These are phyloP conservation scores for Auanema sp. DNA, from an alignment of 2,888 invertebrate genomes.

Conservation along the genomic window DNA sequence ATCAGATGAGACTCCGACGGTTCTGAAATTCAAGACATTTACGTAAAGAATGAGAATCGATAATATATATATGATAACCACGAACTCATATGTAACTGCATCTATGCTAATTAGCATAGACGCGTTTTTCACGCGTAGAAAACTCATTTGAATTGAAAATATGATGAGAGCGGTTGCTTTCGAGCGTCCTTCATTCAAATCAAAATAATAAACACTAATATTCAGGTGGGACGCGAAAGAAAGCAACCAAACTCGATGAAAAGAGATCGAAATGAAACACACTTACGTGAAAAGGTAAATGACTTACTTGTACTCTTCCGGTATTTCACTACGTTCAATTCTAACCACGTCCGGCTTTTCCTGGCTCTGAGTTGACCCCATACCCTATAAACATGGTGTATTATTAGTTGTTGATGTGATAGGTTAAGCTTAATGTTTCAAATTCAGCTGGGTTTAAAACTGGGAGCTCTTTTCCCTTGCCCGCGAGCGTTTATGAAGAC, in stretches of 20 bases:
- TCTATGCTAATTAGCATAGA: not conserved
- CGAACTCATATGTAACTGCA: not conserved
- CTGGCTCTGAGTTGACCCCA: conserved; percentile 48
- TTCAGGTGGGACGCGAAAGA: not conserved
- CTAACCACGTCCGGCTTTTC: conserved; percentile 44
- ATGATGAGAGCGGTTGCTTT: too few relatives aligned
- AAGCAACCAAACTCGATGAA: not conserved
- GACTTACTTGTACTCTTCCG: conserved; percentile 55
- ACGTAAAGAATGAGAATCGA: not conserved
- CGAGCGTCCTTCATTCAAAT: not conserved
- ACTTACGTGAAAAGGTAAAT: conserved; percentile 3
- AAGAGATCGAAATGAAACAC: not conserved
- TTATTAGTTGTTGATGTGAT: not conserved
- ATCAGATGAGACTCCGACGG: conserved; percentile 55
- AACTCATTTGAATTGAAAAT: too few relatives aligned
- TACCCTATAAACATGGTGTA: conserved; percentile 10
- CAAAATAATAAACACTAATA: not conserved
- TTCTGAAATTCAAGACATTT: conserved; percentile 22
- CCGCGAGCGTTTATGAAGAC: not conserved
- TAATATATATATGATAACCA: not conserved
- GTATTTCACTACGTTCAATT: conserved; percentile 54
- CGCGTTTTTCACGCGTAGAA: too few relatives aligned
- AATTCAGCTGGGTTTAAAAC: too few relatives aligned
- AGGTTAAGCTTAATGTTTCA: too few relatives aligned
- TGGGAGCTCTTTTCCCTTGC: not conserved